phyloP scores from a whole-genome alignment of 2,113 vertebrate species.

The Donacobius atricapilla region DNA sequence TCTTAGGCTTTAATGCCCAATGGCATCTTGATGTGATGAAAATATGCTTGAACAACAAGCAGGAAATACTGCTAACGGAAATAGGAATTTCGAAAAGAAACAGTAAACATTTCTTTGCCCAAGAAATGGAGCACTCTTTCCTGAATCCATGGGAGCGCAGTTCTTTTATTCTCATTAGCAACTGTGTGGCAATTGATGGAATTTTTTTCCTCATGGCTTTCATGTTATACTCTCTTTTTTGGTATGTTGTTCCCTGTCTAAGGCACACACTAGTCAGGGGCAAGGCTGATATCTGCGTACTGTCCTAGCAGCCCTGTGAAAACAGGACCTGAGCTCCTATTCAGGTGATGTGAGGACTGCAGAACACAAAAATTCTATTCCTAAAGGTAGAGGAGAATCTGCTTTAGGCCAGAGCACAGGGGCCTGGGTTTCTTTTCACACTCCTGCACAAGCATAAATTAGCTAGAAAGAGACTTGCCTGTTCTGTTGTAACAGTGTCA shows the following conservation, averaged over 20 bases:
- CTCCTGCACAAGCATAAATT: not conserved
- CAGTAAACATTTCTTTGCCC: not conserved
- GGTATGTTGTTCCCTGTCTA: not conserved
- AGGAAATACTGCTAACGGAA: not conserved
- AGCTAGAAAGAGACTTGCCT: not conserved
- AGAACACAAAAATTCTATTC: not conserved
- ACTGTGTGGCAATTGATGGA: not conserved
- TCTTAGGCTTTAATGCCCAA: not conserved
- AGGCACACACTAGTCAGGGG: not conserved
- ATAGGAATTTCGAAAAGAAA: not conserved
- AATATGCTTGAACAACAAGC: not conserved
- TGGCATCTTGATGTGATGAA: not conserved
- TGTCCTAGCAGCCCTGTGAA: not conserved
- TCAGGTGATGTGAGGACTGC: not conserved
- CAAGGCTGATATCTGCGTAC: not conserved
- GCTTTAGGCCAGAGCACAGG: not conserved
- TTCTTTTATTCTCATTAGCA: not conserved
- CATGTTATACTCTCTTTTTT: not conserved
- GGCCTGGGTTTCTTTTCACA: not conserved
- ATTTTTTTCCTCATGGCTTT: not conserved
- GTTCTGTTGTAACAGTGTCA: not conserved
- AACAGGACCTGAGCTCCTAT: not conserved
- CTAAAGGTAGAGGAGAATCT: not conserved
- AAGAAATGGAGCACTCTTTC: not conserved
- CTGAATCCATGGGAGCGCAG: not conserved